phyloP scores from a whole-genome alignment of 2,888 invertebrate genomes.

The Agonum fuliginosum region DNA sequence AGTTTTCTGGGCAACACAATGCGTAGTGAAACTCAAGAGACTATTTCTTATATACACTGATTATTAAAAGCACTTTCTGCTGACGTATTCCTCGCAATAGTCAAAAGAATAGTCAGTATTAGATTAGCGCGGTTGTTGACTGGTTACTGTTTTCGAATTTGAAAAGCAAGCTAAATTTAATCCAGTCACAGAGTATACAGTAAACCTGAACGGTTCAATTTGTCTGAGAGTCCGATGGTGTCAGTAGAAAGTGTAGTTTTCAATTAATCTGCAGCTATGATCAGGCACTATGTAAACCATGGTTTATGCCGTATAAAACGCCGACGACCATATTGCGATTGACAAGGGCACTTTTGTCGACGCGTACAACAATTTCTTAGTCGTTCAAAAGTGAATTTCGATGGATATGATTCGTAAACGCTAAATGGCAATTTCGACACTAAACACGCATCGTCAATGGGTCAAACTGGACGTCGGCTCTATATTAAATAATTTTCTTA shows the following conservation, averaged over 20 bases:
- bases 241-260: slow-evolving; percentile 59
- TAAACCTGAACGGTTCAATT: slow-evolving; percentile 29
- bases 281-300: slow-evolving; percentile 70
- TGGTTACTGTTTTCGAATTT: slow-evolving; percentile 29
- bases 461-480: slow-evolving; percentile 49
- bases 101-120: not conserved
- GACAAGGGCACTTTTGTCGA: slow-evolving; percentile 46
- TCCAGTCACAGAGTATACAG: slow-evolving; percentile 30
- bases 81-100: slow-evolving; percentile 41
- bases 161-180: slow-evolving; percentile 21
- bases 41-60: slow-evolving; percentile 58
- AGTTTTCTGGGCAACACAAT: slow-evolving; percentile 58
- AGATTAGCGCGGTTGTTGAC: not conserved
- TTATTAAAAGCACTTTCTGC: slow-evolving; percentile 57
- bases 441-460: slow-evolving; percentile 41
- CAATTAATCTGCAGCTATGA: slow-evolving; percentile 63
- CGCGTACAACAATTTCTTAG: slow-evolving; percentile 27
- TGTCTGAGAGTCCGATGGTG: slow-evolving; percentile 36
- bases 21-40: slow-evolving; percentile 56
- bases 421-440: slow-evolving; percentile 34
- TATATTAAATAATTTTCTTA: slow-evolving; percentile 51
- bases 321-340: slow-evolving; percentile 50
- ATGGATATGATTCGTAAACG: slow-evolving; percentile 38
- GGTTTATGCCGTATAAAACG: slow-evolving; percentile 55
- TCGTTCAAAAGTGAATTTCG: slow-evolving; percentile 42